Percentiles rank a stretch among this genome's conserved stretches.
phyloP scores from a whole-genome alignment of 2,888 invertebrate genomes.

The Eledone cirrhosa region DNA sequence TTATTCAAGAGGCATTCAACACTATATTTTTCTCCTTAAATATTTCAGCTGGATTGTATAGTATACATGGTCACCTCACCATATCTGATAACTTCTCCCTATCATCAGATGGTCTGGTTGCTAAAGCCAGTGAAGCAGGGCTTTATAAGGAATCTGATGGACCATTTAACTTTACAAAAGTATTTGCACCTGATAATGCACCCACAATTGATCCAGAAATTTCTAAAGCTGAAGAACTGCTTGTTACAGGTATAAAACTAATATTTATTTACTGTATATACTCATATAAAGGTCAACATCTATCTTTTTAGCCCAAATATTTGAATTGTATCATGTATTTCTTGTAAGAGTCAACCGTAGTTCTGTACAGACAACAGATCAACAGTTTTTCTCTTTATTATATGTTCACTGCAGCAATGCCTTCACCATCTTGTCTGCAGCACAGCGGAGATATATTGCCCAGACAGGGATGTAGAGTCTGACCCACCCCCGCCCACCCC shows the following conservation, averaged over 20 bases:
- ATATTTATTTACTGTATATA: background rate
- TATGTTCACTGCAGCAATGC: too few species aligned
- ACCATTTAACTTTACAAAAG: conserved; percentile 76
- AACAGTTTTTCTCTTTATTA: too few species aligned
- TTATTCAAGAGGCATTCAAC: background rate
- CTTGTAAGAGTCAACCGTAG: too few species aligned
- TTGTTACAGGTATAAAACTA: background rate
- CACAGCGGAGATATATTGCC: too few species aligned
- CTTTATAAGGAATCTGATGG: conserved; percentile 76
- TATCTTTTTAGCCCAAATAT: too few species aligned
- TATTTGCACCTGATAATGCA: conserved; percentile 67
- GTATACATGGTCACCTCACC: conserved; percentile 78
- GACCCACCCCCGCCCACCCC: too few species aligned
- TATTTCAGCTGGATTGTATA: conserved; percentile 48
- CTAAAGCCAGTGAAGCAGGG: conserved; percentile 73
- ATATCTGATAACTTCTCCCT: conserved; percentile 78
- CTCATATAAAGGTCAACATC: too few species aligned
- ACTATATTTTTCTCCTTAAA: background rate
- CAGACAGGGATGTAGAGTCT: too few species aligned
- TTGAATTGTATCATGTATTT: too few species aligned
- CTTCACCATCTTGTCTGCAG: too few species aligned
- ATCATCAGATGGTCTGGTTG: conserved; percentile 74
- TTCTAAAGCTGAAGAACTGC: conserved; percentile 40
- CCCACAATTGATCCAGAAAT: conserved; percentile 36
- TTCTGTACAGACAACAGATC: too few species aligned